These are phyloP conservation scores for Mylabris sibirica DNA, from an alignment of 2,888 invertebrate genomes.

Conservation along the genomic window DNA sequence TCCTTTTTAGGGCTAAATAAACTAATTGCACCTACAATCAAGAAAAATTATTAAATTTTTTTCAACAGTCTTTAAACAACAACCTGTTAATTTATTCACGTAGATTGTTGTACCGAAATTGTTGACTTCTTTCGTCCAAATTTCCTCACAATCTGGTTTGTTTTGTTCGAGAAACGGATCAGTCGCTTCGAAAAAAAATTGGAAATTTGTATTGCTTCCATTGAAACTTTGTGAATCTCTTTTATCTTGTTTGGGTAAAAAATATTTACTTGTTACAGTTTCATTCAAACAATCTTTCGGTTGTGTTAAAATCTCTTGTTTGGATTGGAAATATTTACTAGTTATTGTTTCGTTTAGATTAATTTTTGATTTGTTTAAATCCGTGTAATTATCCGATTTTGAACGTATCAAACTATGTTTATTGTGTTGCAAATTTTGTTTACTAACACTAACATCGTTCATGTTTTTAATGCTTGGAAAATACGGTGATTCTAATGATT, in stretches of 20 bases:
- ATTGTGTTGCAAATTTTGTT: neutral
- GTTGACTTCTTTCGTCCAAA: slow-evolving; percentile 45
- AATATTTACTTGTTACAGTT: slow-evolving; percentile 9
- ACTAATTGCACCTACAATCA: neutral
- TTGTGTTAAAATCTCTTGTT: neutral
- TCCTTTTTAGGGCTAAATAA: slow-evolving; percentile 24
- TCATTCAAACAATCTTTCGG: neutral
- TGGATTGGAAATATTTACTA: no score
- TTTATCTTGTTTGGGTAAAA: neutral
- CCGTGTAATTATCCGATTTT: slow-evolving; percentile 1
- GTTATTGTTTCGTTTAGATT: no score
- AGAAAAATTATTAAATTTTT: slow-evolving; percentile 20
- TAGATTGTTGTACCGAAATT: slow-evolving; percentile 48
- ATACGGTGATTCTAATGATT: neutral
- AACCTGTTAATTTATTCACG: slow-evolving; percentile 50
- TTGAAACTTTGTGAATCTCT: neutral
- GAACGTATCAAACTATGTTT: neutral
- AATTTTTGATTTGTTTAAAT: no score
- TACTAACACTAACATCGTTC: neutral
- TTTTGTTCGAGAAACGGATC: neutral
- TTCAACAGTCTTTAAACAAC: slow-evolving; percentile 27
- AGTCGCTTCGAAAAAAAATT: neutral
- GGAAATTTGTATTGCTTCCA: neutral
- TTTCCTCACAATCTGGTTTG: neutral
- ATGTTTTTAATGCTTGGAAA: neutral